phyloP scores from a whole-genome alignment of 2,797 vertebrate species.

The Halcyon smyrnensis region DNA sequence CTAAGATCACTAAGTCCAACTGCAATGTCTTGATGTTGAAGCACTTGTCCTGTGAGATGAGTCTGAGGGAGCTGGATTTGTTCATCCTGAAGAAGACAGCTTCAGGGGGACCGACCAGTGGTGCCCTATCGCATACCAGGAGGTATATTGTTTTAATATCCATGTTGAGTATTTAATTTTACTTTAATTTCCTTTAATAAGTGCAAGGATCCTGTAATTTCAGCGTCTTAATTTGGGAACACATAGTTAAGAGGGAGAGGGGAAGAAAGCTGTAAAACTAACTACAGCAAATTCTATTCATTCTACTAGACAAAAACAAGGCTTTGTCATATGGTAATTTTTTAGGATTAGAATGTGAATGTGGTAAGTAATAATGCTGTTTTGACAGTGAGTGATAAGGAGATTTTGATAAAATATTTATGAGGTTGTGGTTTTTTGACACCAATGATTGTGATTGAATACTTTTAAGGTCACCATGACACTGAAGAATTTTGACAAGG shows the following conservation, averaged over 20 bases:
- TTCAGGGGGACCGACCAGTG: not conserved
- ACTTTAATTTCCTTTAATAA: not conserved
- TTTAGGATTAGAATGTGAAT: not conserved
- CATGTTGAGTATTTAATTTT: not conserved
- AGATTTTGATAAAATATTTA: conserved; percentile 35
- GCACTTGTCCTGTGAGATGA: not conserved
- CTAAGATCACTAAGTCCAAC: no score
- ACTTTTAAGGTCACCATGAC: conserved; percentile 34
- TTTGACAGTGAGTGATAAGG: conserved; percentile 34
- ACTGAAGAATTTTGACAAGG: conserved; percentile 42
- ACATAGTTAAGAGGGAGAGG: not conserved
- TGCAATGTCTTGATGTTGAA: not conserved
- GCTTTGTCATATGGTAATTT: not conserved
- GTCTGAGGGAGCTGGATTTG: not conserved
- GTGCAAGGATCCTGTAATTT: not conserved
- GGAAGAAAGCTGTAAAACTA: not conserved
- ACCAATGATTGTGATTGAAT: not conserved
- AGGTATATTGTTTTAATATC: not conserved
- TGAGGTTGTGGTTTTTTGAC: not conserved
- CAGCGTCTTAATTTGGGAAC: not conserved
- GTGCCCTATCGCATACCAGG: not conserved
- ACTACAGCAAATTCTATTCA: not conserved
- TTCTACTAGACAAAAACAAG: not conserved
- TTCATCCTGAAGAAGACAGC: not conserved
- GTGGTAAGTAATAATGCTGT: not conserved